Conservation (phyloP, 2,113 vertebrate genomes). For the Pluvianellus socialis region DNA sequence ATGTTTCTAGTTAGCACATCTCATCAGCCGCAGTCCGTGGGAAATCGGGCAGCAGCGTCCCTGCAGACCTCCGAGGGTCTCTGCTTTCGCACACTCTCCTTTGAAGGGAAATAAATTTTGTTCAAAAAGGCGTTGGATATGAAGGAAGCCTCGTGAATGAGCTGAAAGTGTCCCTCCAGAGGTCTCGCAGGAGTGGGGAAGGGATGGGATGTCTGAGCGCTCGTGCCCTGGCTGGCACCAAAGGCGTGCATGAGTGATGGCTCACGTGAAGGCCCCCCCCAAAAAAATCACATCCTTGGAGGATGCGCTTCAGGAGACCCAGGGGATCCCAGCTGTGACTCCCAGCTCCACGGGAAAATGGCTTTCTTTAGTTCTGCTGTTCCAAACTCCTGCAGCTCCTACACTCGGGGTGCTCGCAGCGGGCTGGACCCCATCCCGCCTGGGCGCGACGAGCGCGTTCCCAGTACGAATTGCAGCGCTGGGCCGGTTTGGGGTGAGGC, state of each 20-base stretch:
- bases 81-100: background rate
- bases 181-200: background rate
- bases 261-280: background rate
- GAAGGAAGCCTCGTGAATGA: background rate
- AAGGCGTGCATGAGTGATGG: background rate
- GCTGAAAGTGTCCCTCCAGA: background rate
- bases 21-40: background rate
- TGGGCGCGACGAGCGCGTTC: accelerated
- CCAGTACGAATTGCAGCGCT: accelerated
- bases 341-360: accelerated
- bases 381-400: background rate
- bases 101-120: background rate
- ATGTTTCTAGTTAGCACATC: background rate
- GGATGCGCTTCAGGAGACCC: background rate
- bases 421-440: background rate
- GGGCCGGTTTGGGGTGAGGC: background rate
- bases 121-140: background rate
- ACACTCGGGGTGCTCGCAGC: accelerated
- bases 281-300: background rate
- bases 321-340: background rate
- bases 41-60: background rate
- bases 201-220: accelerated
- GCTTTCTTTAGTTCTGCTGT: background rate
- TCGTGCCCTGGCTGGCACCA: accelerated
- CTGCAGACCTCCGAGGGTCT: background rate